These are phyloP conservation scores for Neodiprion fabricii DNA, from an alignment of 1,140 invertebrate species.

Conservation along the genomic window DNA sequence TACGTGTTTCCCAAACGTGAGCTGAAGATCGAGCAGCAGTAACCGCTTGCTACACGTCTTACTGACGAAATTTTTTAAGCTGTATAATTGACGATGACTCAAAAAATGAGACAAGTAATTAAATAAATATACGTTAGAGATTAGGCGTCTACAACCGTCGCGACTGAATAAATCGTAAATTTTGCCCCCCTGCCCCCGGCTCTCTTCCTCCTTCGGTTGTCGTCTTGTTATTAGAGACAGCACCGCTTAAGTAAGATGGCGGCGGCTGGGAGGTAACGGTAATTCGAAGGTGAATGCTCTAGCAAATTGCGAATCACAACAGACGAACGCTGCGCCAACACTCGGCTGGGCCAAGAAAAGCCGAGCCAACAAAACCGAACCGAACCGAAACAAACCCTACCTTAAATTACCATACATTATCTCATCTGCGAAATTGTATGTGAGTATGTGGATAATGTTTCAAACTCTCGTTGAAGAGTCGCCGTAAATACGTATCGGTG, in stretches of 20 bases:
- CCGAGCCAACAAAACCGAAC: background rate
- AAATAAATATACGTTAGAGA: background rate
- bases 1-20: background rate
- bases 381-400: background rate
- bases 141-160: background rate
- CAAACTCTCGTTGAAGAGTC: too few species aligned
- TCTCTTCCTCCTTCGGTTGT: constrained; percentile 10
- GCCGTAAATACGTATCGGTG: too few species aligned
- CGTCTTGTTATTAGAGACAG: constrained; percentile 44
- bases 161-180: constrained; percentile 6
- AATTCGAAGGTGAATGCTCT: constrained; percentile 56
- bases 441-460: too few species aligned
- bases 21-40: background rate
- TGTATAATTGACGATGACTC: too few species aligned
- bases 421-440: background rate
- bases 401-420: background rate
- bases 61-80: too few species aligned
- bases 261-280: constrained; percentile 47
- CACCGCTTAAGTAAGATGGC: constrained; percentile 33
- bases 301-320: constrained; percentile 48
- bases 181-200: background rate
- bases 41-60: too few species aligned
- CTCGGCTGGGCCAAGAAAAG: background rate
- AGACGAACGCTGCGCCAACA: constrained; percentile 28
- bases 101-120: background rate